Evolutionary conservation across 2,888 invertebrate genomes (phyloP), one percentile per base, ranked within the genome.

Genomic region (Drosophila phalerata): DNA sequence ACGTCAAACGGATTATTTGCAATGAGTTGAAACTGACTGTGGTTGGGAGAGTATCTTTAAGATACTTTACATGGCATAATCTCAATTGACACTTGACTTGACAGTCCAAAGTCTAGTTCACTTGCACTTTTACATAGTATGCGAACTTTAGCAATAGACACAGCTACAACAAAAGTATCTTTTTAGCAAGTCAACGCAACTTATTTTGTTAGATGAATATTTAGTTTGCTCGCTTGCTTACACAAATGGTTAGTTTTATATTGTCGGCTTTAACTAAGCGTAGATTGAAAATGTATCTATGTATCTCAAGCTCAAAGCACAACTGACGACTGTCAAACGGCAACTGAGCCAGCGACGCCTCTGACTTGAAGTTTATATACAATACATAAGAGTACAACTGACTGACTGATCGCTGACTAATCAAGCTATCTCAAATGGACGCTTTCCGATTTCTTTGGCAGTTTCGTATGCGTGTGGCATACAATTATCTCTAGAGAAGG

Each of bases 301-400:
- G 13, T 30, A 38, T 61, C 58, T 30, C 43, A 42, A 68, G 68
- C 74, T 69, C 30, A 11, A 43, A 48, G 53, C 30, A 10, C 42
- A 22, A 43, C 77, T 25, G 48, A 47, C 68, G 47, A 61, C 48
- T 37, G 60, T 51, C 64, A 51, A 72, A 51, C 56, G 64, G 25
- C 58, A 57, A 83, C 85, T 83, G 79, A 83, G 60, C 63, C 30
- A 42, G 5, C 53, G 37, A 51, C 43, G 56, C 19, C 38, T 47
- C 48, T 61, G 45, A 45, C 55, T 30, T 40, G 40, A 48, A 45
- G 64, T 77, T 62, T 75, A 73, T 64, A 55, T 57, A 69, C 22
- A 57, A 30, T n/a, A 22, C 3, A 22, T 4, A 22, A 22, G 22
- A 22, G 22, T 22, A 66, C 22, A 53, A 34, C 28, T 10, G n/a